These are phyloP conservation scores for Arizona elegans DNA, from an alignment of 2,113 vertebrate species.

Conservation along the genomic window DNA sequence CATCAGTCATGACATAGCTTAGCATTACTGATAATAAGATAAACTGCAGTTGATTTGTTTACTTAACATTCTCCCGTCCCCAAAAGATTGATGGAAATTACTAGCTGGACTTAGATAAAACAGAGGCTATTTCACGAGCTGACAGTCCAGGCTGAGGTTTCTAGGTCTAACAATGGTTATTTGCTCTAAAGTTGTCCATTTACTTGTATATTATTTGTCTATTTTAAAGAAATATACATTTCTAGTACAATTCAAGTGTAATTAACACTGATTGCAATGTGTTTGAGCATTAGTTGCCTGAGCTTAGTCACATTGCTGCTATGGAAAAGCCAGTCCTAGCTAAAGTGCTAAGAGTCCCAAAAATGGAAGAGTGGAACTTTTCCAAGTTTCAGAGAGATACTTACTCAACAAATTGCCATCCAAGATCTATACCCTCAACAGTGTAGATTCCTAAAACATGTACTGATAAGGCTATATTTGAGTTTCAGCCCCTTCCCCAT, in stretches of 20 bases:
- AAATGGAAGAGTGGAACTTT: background rate
- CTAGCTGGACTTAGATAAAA: background rate
- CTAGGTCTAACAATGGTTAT: background rate
- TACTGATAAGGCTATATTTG: background rate
- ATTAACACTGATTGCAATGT: background rate
- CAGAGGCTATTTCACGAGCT: background rate
- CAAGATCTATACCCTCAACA: background rate
- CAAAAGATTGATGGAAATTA: background rate
- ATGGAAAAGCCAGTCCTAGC: accelerated
- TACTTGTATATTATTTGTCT: background rate
- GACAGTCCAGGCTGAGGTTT: background rate
- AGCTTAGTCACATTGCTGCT: background rate
- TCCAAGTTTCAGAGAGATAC: background rate
- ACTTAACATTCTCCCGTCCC: background rate
- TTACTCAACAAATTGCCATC: background rate
- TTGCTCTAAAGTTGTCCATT: background rate
- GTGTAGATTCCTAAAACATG: background rate
- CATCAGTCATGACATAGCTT: background rate
- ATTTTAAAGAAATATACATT: background rate
- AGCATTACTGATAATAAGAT: background rate
- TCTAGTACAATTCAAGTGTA: background rate
- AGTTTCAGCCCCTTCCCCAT: background rate
- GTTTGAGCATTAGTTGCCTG: background rate
- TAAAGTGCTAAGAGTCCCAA: background rate
- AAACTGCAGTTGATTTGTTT: background rate